Evolutionary conservation across 2,888 invertebrate genomes (phyloP), one percentile per base, ranked within the genome.

Genomic region (Gasteruption jaculator): DNA sequence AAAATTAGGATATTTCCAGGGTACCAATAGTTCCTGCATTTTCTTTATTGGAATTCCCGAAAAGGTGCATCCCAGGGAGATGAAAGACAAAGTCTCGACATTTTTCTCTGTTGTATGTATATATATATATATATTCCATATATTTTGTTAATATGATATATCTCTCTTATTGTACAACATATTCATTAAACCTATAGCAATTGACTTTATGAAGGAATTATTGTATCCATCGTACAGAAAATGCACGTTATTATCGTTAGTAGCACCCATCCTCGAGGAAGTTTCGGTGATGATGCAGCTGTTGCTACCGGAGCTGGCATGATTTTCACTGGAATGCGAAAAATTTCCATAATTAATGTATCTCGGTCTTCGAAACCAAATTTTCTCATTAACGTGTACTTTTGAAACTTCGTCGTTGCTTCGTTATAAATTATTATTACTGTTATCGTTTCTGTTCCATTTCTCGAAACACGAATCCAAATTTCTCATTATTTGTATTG

Each of bases 151-250:
- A 38, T 32, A 24, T n/a, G 30, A 16, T 24, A 31, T 21, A n/a
- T 22, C 25, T 24, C 25, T 33, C 26, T 18, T 16, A 19, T 22
- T 16, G n/a, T 25, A 24, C 16, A 16, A 22, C 22, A 10, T 11
- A 11, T 46, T 38, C 27, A 54, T 54, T 58, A 65, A 64, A 55
- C 57, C 63, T 61, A 63, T 56, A 61, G 55, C 63, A 66, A 65
- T 66, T 65, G 66, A 66, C 66, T 56, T 63, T 61, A 65, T 65
- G 59, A 62, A 66, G 63, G 64, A 62, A 65, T 62, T 47, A 61
- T 56, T 54, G 53, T 55, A 54, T 57, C 61, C 58, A 57, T 48
- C 47, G 53, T 58, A 50, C 54, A 57, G 26, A 65, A 43, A 55
- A 58, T 50, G 57, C 60, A 59, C 52, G 55, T 47, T 43, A 65